Evolutionary conservation across 2,113 vertebrate species (phyloP), one percentile per base, ranked within the genome.

Genomic region (Salminus brasiliensis): DNA sequence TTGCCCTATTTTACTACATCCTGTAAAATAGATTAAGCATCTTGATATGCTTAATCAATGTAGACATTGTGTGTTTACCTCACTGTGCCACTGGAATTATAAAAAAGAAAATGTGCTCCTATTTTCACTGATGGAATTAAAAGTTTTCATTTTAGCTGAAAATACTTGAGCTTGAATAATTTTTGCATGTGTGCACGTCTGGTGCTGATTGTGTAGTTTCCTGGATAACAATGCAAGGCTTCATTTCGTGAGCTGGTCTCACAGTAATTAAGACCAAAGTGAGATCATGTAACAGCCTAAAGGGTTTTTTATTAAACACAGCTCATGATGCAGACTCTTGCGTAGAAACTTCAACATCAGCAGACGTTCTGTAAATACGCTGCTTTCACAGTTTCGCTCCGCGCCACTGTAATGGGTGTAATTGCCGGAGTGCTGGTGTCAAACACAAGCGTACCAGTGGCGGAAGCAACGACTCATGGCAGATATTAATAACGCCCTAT

Each of bases 401-500:
- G 16, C 52, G 41, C 45, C 21, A 12, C 53, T 71, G 23, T 78
- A 83, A 62, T 47, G 52, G 36, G 78, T 67, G 29, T 74, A 77
- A 76, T 69, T 76, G 39, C 45, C 36, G 25, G 43, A 53, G 60
- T 59, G 57, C 63, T 13, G 16, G 41, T 62, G 74, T 69, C 67
- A 66, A 75, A 59, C 55, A 81, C 60, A 57, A 82, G 63, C 39
- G 23, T 69, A 76, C 36, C 41, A 62, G 23, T 74, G 69, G 78
- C 34, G 59, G 73, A 41, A 86, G 81, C 76, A 55, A 81, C 78
- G 83, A 81, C 76, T 79, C 75, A 83, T 85, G 80, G 60, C 70
- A 75, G 65, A 83, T 83, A 83, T 87, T 84, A 87, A 88, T 77
- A 87, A 81, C 72, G 74, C 55, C 36, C 41, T 79, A 80, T 84